Evolutionary conservation across 2,888 invertebrate genomes (phyloP).

Genomic region (Quadriops clusia): DNA sequence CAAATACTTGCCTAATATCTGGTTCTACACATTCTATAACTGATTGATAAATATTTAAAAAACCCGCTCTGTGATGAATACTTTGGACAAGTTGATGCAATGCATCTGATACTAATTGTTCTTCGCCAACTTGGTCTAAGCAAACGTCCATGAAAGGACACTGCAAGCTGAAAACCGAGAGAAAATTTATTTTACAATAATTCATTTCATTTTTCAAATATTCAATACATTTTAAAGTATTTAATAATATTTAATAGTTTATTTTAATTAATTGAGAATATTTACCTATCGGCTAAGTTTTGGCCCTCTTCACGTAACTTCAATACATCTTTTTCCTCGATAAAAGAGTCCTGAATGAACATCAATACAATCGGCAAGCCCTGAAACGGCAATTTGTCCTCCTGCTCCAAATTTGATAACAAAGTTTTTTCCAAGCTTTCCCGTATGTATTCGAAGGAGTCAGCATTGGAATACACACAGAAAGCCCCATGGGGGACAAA

Average conservation of each 20-base stretch:
- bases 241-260: no score
- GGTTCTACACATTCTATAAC: slow-evolving; percentile 71
- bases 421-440: slow-evolving; percentile 86
- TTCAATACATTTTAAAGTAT: no score
- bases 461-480: slow-evolving; percentile 82
- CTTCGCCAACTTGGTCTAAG: slow-evolving; percentile 51
- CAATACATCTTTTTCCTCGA: slow-evolving; percentile 76
- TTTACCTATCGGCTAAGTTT: slow-evolving; percentile 76
- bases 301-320: slow-evolving; percentile 81
- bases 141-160: slow-evolving; percentile 78
- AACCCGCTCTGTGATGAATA: slow-evolving; percentile 66
- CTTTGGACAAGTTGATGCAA: slow-evolving; percentile 62
- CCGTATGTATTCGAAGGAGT: slow-evolving; percentile 83
- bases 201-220: no score
- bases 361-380: slow-evolving; percentile 80
- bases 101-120: slow-evolving; percentile 57
- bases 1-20: slow-evolving; percentile 54
- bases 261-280: no score
- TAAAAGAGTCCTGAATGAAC: slow-evolving; percentile 73
- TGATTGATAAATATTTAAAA: slow-evolving; percentile 59
- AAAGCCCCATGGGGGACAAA: slow-evolving; percentile 86
- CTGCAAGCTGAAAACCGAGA: slow-evolving; percentile 71
- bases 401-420: slow-evolving; percentile 78
- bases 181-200: no score
- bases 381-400: slow-evolving; percentile 79